Conservation (phyloP, 2,797 vertebrate genomes). For the Microctenopoma lineatum region DNA sequence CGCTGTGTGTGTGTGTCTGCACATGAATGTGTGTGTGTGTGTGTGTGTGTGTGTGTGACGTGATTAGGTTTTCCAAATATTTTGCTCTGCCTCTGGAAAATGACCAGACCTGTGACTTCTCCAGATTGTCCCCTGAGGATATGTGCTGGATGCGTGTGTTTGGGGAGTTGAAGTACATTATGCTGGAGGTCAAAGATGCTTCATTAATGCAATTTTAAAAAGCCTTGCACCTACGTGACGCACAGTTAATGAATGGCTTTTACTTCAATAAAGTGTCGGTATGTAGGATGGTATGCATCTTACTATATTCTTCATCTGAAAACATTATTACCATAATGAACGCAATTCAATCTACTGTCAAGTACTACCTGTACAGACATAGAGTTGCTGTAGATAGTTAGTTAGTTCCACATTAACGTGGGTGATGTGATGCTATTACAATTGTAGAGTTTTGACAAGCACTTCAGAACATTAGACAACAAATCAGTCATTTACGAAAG, state of each 20-base stretch:
- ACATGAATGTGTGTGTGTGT: constrained; percentile 6
- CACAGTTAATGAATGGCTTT: background rate
- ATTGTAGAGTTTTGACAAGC: background rate
- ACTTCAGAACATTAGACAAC: background rate
- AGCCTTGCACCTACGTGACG: background rate
- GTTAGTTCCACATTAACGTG: background rate
- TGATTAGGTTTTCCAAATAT: constrained; percentile 12
- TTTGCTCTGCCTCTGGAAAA: constrained; percentile 8
- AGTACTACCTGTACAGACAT: background rate
- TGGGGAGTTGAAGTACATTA: background rate
- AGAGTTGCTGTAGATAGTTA: background rate
- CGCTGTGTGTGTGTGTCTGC: constrained; percentile 8
- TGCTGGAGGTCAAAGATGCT: background rate
- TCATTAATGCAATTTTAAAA: background rate
- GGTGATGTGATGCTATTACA: constrained; percentile 5
- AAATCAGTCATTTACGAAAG: no score
- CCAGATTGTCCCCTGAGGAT: constrained; percentile 8
- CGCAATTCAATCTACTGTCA: background rate
- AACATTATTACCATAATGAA: background rate
- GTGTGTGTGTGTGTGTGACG: background rate
- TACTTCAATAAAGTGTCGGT: background rate
- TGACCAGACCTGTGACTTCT: background rate
- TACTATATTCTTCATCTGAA: background rate
- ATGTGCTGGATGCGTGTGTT: background rate
- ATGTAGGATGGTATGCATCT: background rate